Percentiles rank a stretch among this genome's conserved stretches.
These are phyloP conservation scores for Brachirus orientalis DNA, from an alignment of 2,113 vertebrate species.

Conservation along the genomic window DNA sequence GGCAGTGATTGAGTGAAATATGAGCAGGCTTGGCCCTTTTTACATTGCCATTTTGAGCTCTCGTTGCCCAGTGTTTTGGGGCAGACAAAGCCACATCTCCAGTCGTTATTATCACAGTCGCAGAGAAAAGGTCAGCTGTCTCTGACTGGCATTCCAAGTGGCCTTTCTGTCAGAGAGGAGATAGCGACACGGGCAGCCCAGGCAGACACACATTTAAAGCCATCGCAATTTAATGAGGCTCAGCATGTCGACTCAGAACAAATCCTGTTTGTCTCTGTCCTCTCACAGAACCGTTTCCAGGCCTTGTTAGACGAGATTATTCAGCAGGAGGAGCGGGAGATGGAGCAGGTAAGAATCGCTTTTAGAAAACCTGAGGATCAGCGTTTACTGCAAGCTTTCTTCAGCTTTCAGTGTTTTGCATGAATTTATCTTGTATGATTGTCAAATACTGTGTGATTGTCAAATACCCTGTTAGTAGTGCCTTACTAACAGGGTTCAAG, in stretches of 20 bases:
- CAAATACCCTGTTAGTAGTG: too few relatives aligned
- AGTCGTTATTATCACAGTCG: slow-evolving; percentile 66
- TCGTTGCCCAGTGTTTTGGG: slow-evolving; percentile 47
- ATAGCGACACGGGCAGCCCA: slow-evolving; percentile 51
- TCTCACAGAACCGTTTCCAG: slow-evolving; percentile 91
- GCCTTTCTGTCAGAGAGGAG: slow-evolving; percentile 66
- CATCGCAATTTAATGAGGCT: slow-evolving; percentile 65
- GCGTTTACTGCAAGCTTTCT: slow-evolving; percentile 16
- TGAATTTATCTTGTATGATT: slow-evolving; percentile 22
- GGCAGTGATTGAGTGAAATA: slow-evolving; percentile 45
- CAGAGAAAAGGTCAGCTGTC: slow-evolving; percentile 74
- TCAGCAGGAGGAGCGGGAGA: slow-evolving; percentile 94
- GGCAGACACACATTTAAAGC: slow-evolving; percentile 50
- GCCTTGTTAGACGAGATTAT: slow-evolving; percentile 94
- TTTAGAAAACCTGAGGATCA: slow-evolving; percentile 20
- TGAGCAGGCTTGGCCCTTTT: slow-evolving; percentile 50
- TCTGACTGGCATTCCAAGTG: slow-evolving; percentile 70
- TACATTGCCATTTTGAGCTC: slow-evolving; percentile 57
- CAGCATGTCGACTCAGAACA: slow-evolving; percentile 43
- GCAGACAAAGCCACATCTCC: slow-evolving; percentile 55
- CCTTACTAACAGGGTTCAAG: background rate
- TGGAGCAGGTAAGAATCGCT: slow-evolving; percentile 88
- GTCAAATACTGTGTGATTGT: slow-evolving; percentile 22
- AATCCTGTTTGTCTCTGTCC: slow-evolving; percentile 56
- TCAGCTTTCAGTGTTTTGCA: slow-evolving; percentile 38